Conservation (phyloP, 2,113 vertebrate genomes). For the Pongo abelii region DNA sequence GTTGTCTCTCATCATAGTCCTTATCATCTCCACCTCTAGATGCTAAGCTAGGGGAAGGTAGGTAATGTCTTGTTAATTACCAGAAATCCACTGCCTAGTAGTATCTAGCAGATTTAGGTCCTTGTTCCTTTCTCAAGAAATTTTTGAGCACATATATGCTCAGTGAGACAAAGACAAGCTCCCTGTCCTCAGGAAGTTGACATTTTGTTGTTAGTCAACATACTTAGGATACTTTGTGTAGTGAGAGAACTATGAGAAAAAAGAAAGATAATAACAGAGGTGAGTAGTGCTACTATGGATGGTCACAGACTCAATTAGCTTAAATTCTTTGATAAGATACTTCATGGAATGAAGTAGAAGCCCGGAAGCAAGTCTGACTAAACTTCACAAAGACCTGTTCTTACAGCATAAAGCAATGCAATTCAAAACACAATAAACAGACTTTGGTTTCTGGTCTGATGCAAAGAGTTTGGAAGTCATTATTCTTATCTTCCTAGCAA, state of each 20-base stretch:
- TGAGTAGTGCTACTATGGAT: background rate
- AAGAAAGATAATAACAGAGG: background rate
- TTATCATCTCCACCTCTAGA: background rate
- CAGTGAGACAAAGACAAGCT: background rate
- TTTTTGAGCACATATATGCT: background rate
- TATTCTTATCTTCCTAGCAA: background rate
- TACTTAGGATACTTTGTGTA: background rate
- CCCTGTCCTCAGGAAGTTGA: background rate
- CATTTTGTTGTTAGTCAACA: background rate
- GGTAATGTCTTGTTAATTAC: background rate
- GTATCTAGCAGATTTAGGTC: background rate
- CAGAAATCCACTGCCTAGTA: background rate
- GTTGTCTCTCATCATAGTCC: background rate
- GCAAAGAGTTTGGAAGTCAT: background rate
- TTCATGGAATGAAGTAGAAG: background rate
- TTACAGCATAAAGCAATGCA: background rate
- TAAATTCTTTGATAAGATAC: background rate
- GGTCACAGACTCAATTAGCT: background rate
- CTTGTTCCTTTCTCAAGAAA: background rate
- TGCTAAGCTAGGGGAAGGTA: background rate
- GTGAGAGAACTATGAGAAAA: background rate
- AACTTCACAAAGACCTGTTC: background rate
- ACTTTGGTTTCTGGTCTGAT: background rate
- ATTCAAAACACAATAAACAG: background rate
- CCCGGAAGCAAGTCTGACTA: background rate